Percentiles rank a stretch among this genome's conserved stretches.
Conservation (phyloP, 2,797 vertebrate genomes). For the Smutsia temminckii region DNA sequence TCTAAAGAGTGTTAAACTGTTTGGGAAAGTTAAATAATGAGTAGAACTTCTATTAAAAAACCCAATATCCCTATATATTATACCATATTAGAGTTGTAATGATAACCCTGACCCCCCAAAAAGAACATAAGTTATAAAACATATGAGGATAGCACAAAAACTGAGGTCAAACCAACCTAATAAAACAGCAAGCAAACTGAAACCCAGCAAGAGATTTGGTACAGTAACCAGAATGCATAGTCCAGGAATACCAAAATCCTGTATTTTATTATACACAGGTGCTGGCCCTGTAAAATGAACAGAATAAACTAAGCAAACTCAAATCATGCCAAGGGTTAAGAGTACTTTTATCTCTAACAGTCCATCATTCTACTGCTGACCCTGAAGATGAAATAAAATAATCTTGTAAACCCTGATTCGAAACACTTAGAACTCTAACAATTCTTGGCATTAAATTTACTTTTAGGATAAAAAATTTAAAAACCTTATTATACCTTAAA, state of each 20-base stretch:
- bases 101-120: neutral
- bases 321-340: neutral
- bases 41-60: neutral
- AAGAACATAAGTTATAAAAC: neutral
- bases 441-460: neutral
- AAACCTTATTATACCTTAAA: neutral
- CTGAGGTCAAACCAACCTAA: neutral
- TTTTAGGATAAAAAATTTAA: neutral
- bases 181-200: neutral
- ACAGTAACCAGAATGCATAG: neutral
- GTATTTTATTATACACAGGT: neutral
- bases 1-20: neutral
- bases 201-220: neutral
- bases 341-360: neutral
- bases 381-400: constrained; percentile 19
- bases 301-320: neutral
- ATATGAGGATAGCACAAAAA: neutral
- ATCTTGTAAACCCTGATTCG: neutral
- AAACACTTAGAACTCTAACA: neutral
- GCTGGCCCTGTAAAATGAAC: neutral
- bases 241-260: neutral
- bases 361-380: neutral
- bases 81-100: neutral
- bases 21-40: neutral
- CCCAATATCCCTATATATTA: neutral